Base-by-base conservation (phyloP, 1,140 invertebrate species). In the Manduca sexta region DNA sequence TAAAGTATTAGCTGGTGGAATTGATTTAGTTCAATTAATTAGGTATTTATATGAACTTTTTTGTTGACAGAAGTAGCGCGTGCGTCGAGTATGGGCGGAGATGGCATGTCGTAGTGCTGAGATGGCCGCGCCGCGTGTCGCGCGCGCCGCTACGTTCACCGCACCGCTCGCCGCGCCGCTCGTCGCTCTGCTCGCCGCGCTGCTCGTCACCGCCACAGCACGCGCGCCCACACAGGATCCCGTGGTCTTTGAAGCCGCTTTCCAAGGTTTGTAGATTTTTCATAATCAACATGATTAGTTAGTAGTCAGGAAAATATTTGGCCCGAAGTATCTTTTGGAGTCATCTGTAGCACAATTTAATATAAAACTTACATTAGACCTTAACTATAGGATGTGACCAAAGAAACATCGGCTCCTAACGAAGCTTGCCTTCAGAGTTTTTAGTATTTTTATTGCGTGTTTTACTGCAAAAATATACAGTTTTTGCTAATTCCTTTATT, bases 41-140 rank as follows among this genome's bases (percentile, higher is more conserved):
- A 26, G 8, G 1, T 26, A 5, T 26, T 26, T 26, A 8, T 26
- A 5, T 39, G 10, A 13, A 6, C 10, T 12, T 16, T 40, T 15
- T 40, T 16, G 38, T 40, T 17, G 11, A 43, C 42, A 44, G 42
- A 44, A 44, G 14, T 4, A 3, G 13, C 30, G 42, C 8, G 29
- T 14, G 29, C 29, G 31, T 44, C 42, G 66, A 76, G 62, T 48
- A 82, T 79, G 78, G 71, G 60, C 66, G 69, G 61, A 44, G 53
- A 82, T 80, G 77, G 74, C 75, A 73, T 78, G 74, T 62, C 64
- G 68, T 66, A 68, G 67, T 72, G 71, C 61, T 34, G 58, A 26
- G 45, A 76, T 78, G 74, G 60, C 55, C 45, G 60, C 54, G 52
- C 56, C 56, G 72, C 64, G 65, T 52, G 64, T 67, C 40, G 68